phyloP scores from a whole-genome alignment of 1,140 invertebrate genomes.

The Chionoecetes opilio region DNA sequence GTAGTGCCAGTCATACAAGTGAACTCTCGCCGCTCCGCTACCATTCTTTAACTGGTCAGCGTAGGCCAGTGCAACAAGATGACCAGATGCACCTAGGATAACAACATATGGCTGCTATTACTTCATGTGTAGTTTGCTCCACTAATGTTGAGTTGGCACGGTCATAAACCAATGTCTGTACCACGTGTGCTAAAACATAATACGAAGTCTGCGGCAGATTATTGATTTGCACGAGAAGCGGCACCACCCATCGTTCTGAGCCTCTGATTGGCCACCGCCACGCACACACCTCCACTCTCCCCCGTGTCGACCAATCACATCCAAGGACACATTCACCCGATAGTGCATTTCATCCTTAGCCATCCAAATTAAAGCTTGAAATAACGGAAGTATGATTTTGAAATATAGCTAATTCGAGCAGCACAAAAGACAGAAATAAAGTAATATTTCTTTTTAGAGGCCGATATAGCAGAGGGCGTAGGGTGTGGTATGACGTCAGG shows the following conservation, averaged over 20 bases:
- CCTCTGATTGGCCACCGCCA: slow-evolving; percentile 43
- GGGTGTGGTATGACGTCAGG: slow-evolving; percentile 55
- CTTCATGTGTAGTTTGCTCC: too few species aligned
- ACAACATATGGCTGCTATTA: neutral
- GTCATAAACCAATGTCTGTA: neutral
- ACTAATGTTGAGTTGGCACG: neutral
- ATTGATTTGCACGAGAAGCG: slow-evolving; percentile 56
- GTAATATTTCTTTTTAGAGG: too few species aligned
- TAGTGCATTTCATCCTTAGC: neutral
- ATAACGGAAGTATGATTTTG: neutral
- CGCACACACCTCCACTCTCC: slow-evolving; percentile 63
- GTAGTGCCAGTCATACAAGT: too few species aligned
- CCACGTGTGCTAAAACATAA: neutral
- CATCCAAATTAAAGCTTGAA: too few species aligned
- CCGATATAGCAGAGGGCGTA: neutral
- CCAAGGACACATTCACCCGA: neutral
- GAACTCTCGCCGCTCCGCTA: neutral
- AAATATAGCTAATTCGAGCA: neutral
- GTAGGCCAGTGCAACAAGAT: too few species aligned
- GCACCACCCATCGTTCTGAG: slow-evolving; percentile 66
- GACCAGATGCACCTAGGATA: too few species aligned
- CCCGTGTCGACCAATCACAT: slow-evolving; percentile 37
- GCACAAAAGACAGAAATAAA: neutral
- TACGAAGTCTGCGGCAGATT: slow-evolving; percentile 37
- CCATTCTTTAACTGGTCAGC: neutral